Evolutionary conservation across 2,888 invertebrate genomes (phyloP).

Genomic region (Baccha elongata): DNA sequence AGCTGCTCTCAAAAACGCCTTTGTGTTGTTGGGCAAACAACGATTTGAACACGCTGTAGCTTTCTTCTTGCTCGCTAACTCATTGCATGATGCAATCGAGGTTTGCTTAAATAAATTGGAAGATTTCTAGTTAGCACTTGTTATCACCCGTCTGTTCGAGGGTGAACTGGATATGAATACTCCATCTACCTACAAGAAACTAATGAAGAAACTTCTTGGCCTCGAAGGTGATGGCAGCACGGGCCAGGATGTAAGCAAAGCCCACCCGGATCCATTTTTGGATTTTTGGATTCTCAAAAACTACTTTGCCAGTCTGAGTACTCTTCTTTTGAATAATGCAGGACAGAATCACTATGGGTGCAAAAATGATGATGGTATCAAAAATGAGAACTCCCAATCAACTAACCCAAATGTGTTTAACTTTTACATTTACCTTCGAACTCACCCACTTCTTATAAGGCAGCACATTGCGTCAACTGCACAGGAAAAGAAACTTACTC

Average conservation of each 20-base stretch:
- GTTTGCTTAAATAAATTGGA: constrained; percentile 90
- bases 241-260: too few species aligned
- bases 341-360: constrained; percentile 89
- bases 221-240: constrained; percentile 86
- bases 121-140: too few species aligned
- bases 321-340: constrained; percentile 90
- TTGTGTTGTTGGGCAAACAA: too few species aligned
- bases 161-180: constrained; percentile 79
- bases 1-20: too few species aligned
- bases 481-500: constrained; percentile 85
- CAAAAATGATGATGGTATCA: constrained; percentile 83
- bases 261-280: constrained; percentile 97
- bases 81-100: constrained; percentile 97
- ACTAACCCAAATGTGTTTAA: constrained; percentile 97
- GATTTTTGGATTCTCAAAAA: constrained; percentile 98
- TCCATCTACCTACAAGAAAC: too few species aligned
- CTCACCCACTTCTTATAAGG: too few species aligned
- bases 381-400: constrained; percentile 81
- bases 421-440: too few species aligned
- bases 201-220: constrained; percentile 87
- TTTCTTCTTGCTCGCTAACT: too few species aligned
- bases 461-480: constrained; percentile 90
- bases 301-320: constrained; percentile 93
- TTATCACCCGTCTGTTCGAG: constrained; percentile 95
- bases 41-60: constrained; percentile 99